phyloP scores from a whole-genome alignment of 2,113 vertebrate species.

The Carassius auratus region DNA sequence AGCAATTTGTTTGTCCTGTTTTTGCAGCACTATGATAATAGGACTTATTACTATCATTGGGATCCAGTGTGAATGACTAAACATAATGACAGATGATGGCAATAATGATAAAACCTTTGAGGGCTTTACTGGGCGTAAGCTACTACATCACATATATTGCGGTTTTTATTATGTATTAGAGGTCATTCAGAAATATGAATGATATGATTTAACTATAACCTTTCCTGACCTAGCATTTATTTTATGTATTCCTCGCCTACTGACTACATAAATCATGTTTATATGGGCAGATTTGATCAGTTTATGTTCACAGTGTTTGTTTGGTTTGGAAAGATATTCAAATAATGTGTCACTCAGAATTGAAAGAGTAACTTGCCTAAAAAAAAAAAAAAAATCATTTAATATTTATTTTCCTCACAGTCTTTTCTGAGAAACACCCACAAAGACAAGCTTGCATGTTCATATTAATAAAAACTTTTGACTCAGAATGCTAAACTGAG shows the following conservation, averaged over 20 bases:
- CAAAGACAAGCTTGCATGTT: constrained; percentile 2
- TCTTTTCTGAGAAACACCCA: constrained; percentile 24
- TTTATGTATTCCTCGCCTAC: not conserved
- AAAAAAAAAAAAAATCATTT: not conserved
- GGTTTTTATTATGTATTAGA: not conserved
- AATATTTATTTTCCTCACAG: not conserved
- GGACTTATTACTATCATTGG: constrained; percentile 5
- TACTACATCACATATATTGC: not conserved
- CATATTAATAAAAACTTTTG: constrained; percentile 37
- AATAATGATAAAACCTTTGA: constrained; percentile 11
- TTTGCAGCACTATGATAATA: not conserved
- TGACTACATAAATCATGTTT: constrained; percentile 18
- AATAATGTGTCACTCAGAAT: constrained; percentile 1
- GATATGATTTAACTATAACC: constrained; percentile 11
- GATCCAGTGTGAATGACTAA: constrained; percentile 27
- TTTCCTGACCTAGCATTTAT: constrained; percentile 18
- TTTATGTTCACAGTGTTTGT: constrained; percentile 4
- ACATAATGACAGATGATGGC: constrained; percentile 3
- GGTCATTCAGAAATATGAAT: constrained; percentile 20
- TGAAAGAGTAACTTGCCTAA: not conserved
- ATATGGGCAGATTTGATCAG: constrained; percentile 9
- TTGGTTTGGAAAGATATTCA: constrained; percentile 12
- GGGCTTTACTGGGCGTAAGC: constrained; percentile 6
- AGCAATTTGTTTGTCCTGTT: not conserved
- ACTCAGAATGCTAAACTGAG: constrained; percentile 47